A percentile compares a stretch with the other conserved stretches of the same genome.
These are phyloP conservation scores for Neelides folsomi DNA, from an alignment of 2,888 invertebrate species.

Conservation along the genomic window DNA sequence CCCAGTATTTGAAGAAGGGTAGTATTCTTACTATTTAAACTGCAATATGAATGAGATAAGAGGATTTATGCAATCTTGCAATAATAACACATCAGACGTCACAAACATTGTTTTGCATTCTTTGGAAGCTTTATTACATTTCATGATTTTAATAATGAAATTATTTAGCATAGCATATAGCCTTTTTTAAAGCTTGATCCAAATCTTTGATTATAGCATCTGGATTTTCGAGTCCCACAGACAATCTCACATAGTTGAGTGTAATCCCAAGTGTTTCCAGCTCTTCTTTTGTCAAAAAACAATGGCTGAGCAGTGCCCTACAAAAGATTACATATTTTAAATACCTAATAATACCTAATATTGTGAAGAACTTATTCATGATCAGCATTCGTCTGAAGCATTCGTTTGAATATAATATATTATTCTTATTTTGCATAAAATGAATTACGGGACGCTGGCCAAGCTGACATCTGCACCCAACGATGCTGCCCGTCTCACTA, in stretches of 20 bases:
- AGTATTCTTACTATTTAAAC: too few species aligned
- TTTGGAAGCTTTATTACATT: too few species aligned
- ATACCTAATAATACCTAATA: not conserved
- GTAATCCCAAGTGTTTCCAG: constrained; percentile 40
- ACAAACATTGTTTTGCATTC: too few species aligned
- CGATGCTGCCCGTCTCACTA: constrained; percentile 43
- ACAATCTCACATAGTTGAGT: constrained; percentile 42
- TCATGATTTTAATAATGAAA: too few species aligned
- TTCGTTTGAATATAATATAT: not conserved
- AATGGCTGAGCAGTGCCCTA: constrained; percentile 43
- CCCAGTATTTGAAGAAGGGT: too few species aligned
- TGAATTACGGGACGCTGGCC: constrained; percentile 41
- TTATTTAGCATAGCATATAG: too few species aligned
- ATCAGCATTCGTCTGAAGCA: not conserved
- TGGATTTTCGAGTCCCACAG: constrained; percentile 43
- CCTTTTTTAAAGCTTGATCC: constrained; percentile 40
- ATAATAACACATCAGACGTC: too few species aligned
- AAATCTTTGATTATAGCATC: constrained; percentile 43
- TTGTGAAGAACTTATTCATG: not conserved
- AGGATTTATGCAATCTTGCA: too few species aligned
- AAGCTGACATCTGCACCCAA: constrained; percentile 45
- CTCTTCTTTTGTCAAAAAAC: constrained; percentile 40
- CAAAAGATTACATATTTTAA: not conserved
- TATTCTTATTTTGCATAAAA: not conserved
- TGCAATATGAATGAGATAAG: too few species aligned